Evolutionary conservation across 2,113 vertebrate species (phyloP), one percentile per base, ranked within the genome.

Genomic region (Chaetodon trifascialis): DNA sequence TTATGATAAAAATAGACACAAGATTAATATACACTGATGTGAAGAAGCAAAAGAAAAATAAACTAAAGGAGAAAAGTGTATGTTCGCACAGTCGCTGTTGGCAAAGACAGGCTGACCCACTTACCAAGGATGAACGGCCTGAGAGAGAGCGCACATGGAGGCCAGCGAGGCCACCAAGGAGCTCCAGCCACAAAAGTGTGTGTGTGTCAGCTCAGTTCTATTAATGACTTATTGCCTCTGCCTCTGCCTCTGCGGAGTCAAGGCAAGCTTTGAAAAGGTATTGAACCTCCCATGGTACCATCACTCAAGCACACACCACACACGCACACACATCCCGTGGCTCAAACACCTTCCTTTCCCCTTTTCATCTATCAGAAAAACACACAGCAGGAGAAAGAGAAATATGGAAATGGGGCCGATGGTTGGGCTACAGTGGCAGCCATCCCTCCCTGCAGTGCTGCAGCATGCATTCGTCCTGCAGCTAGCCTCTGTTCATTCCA

Each of bases 71-170:
- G 68, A 75, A 70, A 80, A 64, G 51, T 59, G 11, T n/a, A 34
- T 36, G 58, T 77, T 73, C 25, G 2, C 49, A 25, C n/a, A 40
- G 82, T 75, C 68, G 88, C 88, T 87, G 75, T 78, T 80, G 89
- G 91, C 91, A 94, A 94, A 94, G 89, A 88, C 90, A 89, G 60
- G 56, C 65, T 92, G 93, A 83, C 92, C 94, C 88, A 94, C 83
- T 93, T 95, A 91, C 60, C 85, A 88, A 90, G 85, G 86, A 89
- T 82, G 85, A 86, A 75, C 46, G 36, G 76, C 81, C 70, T 71
- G 65, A 76, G 72, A 80, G 80, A 83, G 78, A 55, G 80, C 12
- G 15, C 14, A 36, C 51, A 83, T 79, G 72, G 81, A 86, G 84
- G 89, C 80, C 82, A 86, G 80, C 76, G 68, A 90, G 76, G 69